Evolutionary conservation across 2,113 vertebrate genomes (phyloP).

Genomic region (Leptobrachium leishanense): DNA sequence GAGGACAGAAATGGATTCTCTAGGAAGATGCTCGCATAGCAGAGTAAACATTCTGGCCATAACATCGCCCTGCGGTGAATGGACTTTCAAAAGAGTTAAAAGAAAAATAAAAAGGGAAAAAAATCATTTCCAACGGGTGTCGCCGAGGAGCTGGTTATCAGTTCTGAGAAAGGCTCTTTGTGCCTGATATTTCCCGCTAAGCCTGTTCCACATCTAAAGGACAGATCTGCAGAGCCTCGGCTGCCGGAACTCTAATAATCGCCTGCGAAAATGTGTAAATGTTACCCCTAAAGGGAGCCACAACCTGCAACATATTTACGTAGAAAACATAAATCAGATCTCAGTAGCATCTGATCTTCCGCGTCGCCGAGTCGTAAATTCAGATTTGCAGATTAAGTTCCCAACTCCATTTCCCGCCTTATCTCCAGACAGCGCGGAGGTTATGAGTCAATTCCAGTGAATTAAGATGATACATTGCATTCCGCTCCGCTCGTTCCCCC

Average conservation of each 20-base stretch:
- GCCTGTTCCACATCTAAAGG: background rate
- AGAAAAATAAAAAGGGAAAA: no score
- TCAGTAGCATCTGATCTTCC: constrained; percentile 5
- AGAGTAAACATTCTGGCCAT: no score
- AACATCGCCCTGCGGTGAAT: no score
- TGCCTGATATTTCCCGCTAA: no score
- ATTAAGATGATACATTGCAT: no score
- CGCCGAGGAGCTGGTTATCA: no score
- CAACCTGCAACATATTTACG: background rate
- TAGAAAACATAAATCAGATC: background rate
- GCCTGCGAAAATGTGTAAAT: background rate
- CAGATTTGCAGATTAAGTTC: constrained; percentile 2
- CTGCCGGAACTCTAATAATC: background rate
- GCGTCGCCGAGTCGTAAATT: background rate
- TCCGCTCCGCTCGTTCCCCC: no score
- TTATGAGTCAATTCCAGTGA: background rate
- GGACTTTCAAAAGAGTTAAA: no score
- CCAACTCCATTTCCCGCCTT: background rate
- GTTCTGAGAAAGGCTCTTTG: no score
- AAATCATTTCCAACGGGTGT: no score
- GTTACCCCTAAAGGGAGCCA: background rate
- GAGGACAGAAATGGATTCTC: no score
- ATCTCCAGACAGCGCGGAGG: background rate
- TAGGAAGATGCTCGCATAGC: no score
- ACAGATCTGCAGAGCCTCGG: background rate